Conservation (phyloP, 1,140 invertebrate genomes). For the Caenorhabditis tropicalis region DNA sequence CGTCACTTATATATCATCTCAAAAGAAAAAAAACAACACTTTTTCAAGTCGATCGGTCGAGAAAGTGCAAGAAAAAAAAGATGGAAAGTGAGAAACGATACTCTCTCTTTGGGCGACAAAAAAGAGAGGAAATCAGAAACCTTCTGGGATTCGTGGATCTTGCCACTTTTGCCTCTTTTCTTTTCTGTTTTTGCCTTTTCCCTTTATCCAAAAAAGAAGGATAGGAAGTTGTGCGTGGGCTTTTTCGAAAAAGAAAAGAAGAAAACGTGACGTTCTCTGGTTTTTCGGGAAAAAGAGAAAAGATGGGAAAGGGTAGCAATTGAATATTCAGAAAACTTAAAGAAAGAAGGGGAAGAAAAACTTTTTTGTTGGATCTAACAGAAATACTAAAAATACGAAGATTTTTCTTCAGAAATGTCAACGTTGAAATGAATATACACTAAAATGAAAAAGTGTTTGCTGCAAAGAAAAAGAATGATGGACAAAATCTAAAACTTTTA, state of each 20-base stretch:
- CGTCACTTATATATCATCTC: not conserved
- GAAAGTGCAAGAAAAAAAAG: not conserved
- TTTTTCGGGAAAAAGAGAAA: not conserved
- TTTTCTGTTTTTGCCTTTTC: not conserved
- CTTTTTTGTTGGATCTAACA: too few relatives aligned
- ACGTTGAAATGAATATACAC: too few relatives aligned
- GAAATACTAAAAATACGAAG: too few relatives aligned
- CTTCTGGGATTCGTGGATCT: not conserved
- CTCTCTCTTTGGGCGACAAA: too few relatives aligned
- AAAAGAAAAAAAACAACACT: not conserved
- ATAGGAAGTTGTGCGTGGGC: not conserved
- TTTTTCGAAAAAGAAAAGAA: not conserved
- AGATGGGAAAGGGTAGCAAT: not conserved
- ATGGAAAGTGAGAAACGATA: not conserved
- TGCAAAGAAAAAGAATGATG: too few relatives aligned
- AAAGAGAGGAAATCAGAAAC: not conserved
- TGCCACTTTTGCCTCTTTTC: not conserved
- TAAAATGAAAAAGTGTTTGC: too few relatives aligned
- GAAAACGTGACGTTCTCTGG: slow-evolving; percentile 2
- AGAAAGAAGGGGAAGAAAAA: not conserved
- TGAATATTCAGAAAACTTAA: not conserved
- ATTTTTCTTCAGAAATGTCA: not conserved
- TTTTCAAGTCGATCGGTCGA: not conserved
- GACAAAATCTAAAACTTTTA: too few relatives aligned
- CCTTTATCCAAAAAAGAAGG: not conserved